Conservation (phyloP, 2,888 invertebrate species). For the Pammene aurita region DNA sequence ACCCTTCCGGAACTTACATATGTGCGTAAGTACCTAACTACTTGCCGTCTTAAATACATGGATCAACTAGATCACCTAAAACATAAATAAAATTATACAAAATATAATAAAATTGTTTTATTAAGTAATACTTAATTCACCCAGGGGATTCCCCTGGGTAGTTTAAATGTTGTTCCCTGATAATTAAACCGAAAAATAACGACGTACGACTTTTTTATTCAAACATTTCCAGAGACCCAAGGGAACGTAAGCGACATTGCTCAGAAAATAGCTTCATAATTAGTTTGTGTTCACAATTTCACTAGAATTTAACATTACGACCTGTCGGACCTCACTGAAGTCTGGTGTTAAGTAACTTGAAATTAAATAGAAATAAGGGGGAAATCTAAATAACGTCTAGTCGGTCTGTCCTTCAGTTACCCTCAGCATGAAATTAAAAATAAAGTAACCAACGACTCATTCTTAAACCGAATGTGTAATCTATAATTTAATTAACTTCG, state of each 20-base stretch:
- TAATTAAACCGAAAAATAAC: conserved; percentile 2
- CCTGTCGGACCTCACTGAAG: conserved; percentile 5
- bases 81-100: too few species aligned
- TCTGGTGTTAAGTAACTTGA: conserved; percentile 10
- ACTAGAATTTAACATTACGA: conserved; percentile 26
- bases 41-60: too few species aligned
- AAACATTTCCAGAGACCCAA: not conserved
- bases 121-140: too few species aligned
- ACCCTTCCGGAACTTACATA: too few species aligned
- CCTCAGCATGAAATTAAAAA: conserved; percentile 26
- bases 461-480: conserved; percentile 19
- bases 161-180: not conserved
- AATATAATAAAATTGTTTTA: too few species aligned
- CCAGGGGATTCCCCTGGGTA: not conserved
- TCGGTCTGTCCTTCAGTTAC: conserved; percentile 20
- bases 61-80: too few species aligned
- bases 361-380: conserved; percentile 26
- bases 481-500: conserved; percentile 31
- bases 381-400: conserved; percentile 31
- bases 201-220: not conserved
- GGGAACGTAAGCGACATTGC: conserved; percentile 12
- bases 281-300: conserved; percentile 27
- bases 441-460: conserved; percentile 15
- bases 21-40: too few species aligned
- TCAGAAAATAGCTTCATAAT: conserved; percentile 25